These are phyloP conservation scores for Arctocebus calabarensis DNA, from an alignment of 2,797 vertebrate genomes.

Conservation along the genomic window DNA sequence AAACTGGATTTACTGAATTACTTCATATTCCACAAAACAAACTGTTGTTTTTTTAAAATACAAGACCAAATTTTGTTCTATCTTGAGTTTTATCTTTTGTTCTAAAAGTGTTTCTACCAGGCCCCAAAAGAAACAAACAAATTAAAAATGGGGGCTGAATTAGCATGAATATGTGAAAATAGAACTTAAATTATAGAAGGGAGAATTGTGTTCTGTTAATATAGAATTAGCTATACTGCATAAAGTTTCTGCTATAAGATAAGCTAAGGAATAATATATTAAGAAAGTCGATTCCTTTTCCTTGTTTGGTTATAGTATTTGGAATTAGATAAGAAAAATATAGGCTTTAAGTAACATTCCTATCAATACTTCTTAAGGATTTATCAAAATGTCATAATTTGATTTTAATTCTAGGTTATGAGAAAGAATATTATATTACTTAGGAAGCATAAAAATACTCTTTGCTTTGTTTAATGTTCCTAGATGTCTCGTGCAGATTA, in stretches of 20 bases:
- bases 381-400: neutral
- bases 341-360: constrained; percentile 42
- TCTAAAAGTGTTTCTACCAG: neutral
- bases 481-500: neutral
- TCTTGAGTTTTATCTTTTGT: neutral
- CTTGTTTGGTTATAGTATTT: constrained; percentile 9
- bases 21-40: neutral
- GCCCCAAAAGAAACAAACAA: neutral
- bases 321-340: constrained; percentile 52
- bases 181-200: neutral
- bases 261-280: neutral
- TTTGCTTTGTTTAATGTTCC: constrained; percentile 33
- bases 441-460: constrained; percentile 35
- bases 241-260: neutral
- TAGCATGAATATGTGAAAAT: constrained; percentile 12
- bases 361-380: constrained; percentile 45
- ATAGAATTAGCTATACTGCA: neutral
- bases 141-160: neutral
- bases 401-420: constrained; percentile 45
- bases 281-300: constrained; percentile 47
- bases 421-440: neutral
- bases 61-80: neutral
- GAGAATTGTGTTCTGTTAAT: constrained; percentile 21
- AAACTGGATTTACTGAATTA: constrained; percentile 17
- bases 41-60: neutral